phyloP scores from a whole-genome alignment of 2,797 vertebrate species.

The Epinephelus awoara region DNA sequence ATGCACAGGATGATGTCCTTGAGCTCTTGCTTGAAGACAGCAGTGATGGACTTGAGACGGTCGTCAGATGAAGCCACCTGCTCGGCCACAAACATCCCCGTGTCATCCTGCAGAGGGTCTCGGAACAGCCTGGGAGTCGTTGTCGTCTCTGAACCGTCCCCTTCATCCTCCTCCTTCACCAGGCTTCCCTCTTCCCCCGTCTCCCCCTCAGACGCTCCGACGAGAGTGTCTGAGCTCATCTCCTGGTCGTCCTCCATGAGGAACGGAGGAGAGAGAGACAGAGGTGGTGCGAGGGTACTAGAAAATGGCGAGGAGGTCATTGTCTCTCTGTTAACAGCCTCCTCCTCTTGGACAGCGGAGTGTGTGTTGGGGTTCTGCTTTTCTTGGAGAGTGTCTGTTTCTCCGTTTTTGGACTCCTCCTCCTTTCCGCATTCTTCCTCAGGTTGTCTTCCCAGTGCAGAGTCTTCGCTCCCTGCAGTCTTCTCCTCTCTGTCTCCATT shows the following conservation, averaged over 20 bases:
- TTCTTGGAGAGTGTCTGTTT: conserved; percentile 60
- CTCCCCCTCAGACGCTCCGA: conserved; percentile 49
- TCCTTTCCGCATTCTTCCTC: conserved; percentile 72
- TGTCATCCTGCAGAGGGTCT: conserved; percentile 98
- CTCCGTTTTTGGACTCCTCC: conserved; percentile 71
- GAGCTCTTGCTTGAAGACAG: conserved; percentile 94
- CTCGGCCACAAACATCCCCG: conserved; percentile 92
- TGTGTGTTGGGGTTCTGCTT: conserved; percentile 35
- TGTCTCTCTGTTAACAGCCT: conserved; percentile 45
- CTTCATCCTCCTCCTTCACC: conserved; percentile 68
- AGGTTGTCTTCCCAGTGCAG: conserved; percentile 70
- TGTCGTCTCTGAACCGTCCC: conserved; percentile 71
- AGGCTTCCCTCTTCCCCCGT: conserved; percentile 60
- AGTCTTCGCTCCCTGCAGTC: conserved; percentile 29
- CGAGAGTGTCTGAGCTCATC: conserved; percentile 25
- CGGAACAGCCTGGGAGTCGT: conserved; percentile 88
- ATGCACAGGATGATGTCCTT: conserved; percentile 97
- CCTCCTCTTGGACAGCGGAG: conserved; percentile 36
- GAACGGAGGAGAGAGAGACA: conserved; percentile 80
- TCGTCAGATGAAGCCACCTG: conserved; percentile 94
- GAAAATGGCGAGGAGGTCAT: conserved; percentile 76
- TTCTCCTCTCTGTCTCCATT: conserved; percentile 44
- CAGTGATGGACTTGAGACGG: conserved; percentile 91
- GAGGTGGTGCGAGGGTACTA: conserved; percentile 66
- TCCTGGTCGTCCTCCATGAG: conserved; percentile 78